phyloP scores from a whole-genome alignment of 1,140 invertebrate species.

The Leptonema lineaticorne region DNA sequence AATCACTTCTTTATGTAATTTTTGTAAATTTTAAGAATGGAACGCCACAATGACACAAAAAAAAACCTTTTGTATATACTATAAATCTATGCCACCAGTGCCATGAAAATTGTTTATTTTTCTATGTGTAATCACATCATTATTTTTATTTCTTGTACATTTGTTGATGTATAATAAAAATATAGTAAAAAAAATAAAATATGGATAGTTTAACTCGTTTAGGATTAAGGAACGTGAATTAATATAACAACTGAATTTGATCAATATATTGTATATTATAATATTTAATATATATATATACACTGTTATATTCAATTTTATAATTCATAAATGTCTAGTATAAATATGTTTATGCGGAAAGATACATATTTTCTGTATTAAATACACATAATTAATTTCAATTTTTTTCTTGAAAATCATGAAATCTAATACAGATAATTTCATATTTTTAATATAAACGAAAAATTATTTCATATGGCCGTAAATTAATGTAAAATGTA shows the following conservation, averaged over 20 bases:
- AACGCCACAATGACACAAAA: too few relatives aligned
- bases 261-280: conserved; percentile 15
- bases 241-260: conserved; percentile 14
- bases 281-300: too few relatives aligned
- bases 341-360: not conserved
- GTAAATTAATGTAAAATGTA: too few relatives aligned
- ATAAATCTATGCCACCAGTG: conserved; percentile 6
- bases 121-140: conserved; percentile 8
- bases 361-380: not conserved
- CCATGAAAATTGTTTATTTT: conserved; percentile 25
- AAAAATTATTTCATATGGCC: too few relatives aligned
- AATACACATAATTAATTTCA: too few relatives aligned
- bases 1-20: too few relatives aligned
- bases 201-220: not conserved
- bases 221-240: not conserved
- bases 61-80: conserved; percentile 5
- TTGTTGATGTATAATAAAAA: not conserved
- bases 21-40: too few relatives aligned
- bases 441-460: too few relatives aligned
- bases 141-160: not conserved
- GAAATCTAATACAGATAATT: too few relatives aligned
- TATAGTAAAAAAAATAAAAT: not conserved
- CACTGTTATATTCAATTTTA: conserved; percentile 14
- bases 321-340: conserved; percentile 9
- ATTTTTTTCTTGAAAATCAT: too few relatives aligned